Base-by-base conservation (phyloP, 2,797 vertebrate species). In the Sebastes goodei region DNA sequence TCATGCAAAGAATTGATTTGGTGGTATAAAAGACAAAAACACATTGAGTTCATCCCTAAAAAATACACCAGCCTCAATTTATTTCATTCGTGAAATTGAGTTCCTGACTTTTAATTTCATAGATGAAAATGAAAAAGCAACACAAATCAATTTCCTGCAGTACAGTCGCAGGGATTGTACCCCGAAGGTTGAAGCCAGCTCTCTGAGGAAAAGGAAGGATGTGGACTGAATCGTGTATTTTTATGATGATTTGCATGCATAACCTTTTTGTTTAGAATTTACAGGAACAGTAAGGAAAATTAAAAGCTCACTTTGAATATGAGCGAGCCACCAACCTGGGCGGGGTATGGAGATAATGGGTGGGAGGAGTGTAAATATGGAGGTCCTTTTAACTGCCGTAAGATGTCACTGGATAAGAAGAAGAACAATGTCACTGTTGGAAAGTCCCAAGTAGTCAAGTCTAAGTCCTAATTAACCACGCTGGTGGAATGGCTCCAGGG, bases 61-160 rank as follows among this genome's bases (percentile, higher is more conserved):
- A 38, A 12, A 32, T 5, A 20, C 11, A 55, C 2, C 56, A 46
- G 17, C 2, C 4, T 71, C 33, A 53, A 23, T 57, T 72, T 52
- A 62, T 71, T 69, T 80, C 46, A 70, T 17, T 66, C 2, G 30
- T 81, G 71, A 85, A 85, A 86, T 53, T 78, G 74, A 73, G 53
- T 84, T 76, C 53, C 74, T 78, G 78, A 73, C 57, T 72, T 84
- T 76, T 86, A 77, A 89, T 87, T 87, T 83, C 85, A 81, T 83
- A 75, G 71, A 57, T 71, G 71, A 80, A 85, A 74, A 74, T 67
- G 33, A 42, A 62, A 79, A 76, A 75, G 71, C 59, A 10, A 69
- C 64, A 66, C 32, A 74, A 84, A 82, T 86, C 76, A 69, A 77
- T 89, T 83, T 82, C 57, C 69, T 74, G 82, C 56, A 8, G 52